These are phyloP conservation scores for Aplysia californica DNA, from an alignment of 1,140 invertebrate species.

Conservation along the genomic window DNA sequence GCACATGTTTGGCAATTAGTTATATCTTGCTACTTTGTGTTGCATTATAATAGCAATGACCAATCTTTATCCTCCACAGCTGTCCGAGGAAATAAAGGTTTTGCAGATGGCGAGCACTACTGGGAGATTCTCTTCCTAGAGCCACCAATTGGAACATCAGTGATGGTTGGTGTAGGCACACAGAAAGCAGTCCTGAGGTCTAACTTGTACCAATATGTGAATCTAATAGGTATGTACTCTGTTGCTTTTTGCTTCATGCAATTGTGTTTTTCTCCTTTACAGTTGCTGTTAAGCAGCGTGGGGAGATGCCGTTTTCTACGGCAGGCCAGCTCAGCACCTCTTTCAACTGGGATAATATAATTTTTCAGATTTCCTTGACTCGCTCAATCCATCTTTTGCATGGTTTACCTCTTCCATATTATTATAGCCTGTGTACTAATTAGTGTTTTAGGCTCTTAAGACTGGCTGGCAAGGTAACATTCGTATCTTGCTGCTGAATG, in stretches of 20 bases:
- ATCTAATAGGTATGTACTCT: slow-evolving; percentile 49
- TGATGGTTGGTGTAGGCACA: slow-evolving; percentile 60
- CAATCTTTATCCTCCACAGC: no score
- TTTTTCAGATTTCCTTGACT: no score
- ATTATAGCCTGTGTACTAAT: no score
- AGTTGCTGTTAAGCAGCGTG: neutral
- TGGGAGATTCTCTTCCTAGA: slow-evolving; percentile 59
- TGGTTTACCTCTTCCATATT: no score
- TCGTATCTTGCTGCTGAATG: no score
- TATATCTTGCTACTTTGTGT: no score
- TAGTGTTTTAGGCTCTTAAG: no score
- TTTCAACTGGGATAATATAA: no score
- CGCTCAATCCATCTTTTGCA: no score
- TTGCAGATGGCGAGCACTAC: slow-evolving; percentile 52
- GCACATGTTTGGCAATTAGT: no score
- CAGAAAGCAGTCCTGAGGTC: slow-evolving; percentile 40
- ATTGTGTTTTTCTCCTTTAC: neutral
- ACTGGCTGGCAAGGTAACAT: no score
- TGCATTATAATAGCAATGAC: no score
- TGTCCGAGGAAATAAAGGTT: slow-evolving; percentile 53
- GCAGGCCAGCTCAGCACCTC: neutral
- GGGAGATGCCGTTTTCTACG: neutral
- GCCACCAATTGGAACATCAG: slow-evolving; percentile 50
- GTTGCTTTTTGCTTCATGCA: neutral
- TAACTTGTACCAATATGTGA: slow-evolving; percentile 45